Evolutionary conservation across 2,113 vertebrate species (phyloP).

Genomic region (Circaetus cinerascens): DNA sequence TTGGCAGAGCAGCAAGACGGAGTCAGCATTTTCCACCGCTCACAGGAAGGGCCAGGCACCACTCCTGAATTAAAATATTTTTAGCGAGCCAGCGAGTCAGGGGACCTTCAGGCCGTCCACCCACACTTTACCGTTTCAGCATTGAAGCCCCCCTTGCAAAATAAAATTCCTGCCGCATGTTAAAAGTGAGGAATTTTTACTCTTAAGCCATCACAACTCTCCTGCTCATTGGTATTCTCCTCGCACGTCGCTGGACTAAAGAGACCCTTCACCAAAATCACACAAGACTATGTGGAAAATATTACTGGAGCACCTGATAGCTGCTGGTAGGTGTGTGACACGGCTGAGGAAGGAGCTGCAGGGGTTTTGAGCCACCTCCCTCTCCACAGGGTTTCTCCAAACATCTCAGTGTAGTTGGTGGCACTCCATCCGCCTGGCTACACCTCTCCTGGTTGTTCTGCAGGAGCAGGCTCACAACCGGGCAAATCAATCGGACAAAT

Average conservation of each 20-base stretch:
- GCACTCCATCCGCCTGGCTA: accelerated
- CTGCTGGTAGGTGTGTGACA: neutral
- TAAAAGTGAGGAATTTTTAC: neutral
- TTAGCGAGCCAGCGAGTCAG: neutral
- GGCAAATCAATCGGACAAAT: accelerated
- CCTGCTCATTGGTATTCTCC: neutral
- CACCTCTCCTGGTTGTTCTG: neutral
- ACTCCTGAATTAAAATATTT: neutral
- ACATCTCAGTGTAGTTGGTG: accelerated
- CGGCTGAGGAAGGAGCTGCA: neutral
- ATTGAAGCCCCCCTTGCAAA: neutral
- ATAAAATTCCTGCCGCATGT: neutral
- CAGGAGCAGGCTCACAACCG: neutral
- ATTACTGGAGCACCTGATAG: neutral
- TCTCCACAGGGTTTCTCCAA: neutral
- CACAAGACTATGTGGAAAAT: neutral
- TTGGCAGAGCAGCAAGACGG: neutral
- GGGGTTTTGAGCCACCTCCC: neutral
- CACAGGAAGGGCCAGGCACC: neutral
- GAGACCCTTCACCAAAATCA: neutral
- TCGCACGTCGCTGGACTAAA: accelerated
- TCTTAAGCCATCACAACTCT: neutral
- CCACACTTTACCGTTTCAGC: neutral
- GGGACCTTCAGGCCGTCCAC: neutral
- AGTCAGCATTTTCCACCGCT: neutral